A percentile compares a stretch with the other conserved stretches of the same genome.
Conservation (phyloP, 2,797 vertebrate genomes). For the Notolabrus celidotus region DNA sequence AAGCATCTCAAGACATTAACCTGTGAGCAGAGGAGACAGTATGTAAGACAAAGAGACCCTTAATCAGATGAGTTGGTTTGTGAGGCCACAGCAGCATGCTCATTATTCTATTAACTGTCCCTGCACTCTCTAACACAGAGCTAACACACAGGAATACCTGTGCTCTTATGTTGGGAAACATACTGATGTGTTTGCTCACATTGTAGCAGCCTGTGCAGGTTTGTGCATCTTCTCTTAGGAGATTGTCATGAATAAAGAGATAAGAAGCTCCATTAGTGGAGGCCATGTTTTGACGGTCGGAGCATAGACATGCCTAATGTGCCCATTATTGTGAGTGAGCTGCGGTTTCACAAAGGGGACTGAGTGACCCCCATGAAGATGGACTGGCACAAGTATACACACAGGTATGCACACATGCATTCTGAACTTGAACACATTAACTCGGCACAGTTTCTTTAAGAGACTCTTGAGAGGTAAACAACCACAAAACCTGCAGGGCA, state of each 20-base stretch:
- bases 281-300: conserved; percentile 19
- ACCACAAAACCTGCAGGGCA: neutral
- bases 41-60: conserved; percentile 13
- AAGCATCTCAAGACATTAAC: neutral
- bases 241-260: neutral
- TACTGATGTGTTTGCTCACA: neutral
- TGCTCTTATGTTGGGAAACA: neutral
- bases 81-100: neutral
- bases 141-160: neutral
- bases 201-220: too few relatives aligned
- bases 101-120: conserved; percentile 5
- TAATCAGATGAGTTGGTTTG: conserved; percentile 32
- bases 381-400: conserved; percentile 2
- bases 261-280: conserved; percentile 22
- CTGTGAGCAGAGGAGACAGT: conserved; percentile 1
- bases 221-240: neutral
- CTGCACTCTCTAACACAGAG: neutral
- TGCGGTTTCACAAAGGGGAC: conserved; percentile 1
- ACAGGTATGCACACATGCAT: neutral
- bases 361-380: neutral
- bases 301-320: conserved; percentile 9
- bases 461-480: conserved; percentile 18
- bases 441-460: conserved; percentile 1
- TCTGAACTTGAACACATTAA: neutral
- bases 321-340: neutral